These are phyloP conservation scores for Nesometra sesokonis DNA, from an alignment of 35 echinoderm and acorn worm genomes.

Conservation along the genomic window DNA sequence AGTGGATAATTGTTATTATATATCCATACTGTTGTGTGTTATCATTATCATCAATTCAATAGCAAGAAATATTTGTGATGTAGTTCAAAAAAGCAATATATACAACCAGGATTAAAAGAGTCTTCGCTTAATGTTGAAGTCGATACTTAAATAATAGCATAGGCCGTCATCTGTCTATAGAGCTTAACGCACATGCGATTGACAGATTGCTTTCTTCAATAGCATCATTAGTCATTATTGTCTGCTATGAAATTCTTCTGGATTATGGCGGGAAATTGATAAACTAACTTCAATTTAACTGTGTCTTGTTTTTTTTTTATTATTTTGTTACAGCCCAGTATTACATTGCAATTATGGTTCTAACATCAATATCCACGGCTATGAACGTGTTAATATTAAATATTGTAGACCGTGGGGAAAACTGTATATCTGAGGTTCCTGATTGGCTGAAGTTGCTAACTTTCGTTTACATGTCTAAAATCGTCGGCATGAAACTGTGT, in stretches of 20 bases:
- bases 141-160: too few species aligned
- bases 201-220: neutral
- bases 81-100: too few species aligned
- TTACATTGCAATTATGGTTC: slow-evolving; percentile 82
- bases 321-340: slow-evolving; percentile 54
- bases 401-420: slow-evolving; percentile 68
- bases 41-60: too few species aligned
- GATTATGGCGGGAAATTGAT: neutral
- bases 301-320: neutral
- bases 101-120: too few species aligned
- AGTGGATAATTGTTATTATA: too few species aligned
- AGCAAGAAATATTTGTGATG: too few species aligned
- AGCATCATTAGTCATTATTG: neutral
- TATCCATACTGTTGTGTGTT: too few species aligned
- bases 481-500: slow-evolving; percentile 58
- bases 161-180: too few species aligned
- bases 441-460: slow-evolving; percentile 61
- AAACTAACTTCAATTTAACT: neutral
- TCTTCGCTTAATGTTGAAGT: too few species aligned
- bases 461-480: slow-evolving; percentile 61
- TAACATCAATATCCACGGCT: slow-evolving; percentile 79
- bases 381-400: slow-evolving; percentile 90
- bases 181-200: neutral
- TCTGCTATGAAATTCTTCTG: neutral
- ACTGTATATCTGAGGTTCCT: slow-evolving; percentile 54